Conservation (phyloP, 2,888 invertebrate genomes). For the Andrena fulva region DNA sequence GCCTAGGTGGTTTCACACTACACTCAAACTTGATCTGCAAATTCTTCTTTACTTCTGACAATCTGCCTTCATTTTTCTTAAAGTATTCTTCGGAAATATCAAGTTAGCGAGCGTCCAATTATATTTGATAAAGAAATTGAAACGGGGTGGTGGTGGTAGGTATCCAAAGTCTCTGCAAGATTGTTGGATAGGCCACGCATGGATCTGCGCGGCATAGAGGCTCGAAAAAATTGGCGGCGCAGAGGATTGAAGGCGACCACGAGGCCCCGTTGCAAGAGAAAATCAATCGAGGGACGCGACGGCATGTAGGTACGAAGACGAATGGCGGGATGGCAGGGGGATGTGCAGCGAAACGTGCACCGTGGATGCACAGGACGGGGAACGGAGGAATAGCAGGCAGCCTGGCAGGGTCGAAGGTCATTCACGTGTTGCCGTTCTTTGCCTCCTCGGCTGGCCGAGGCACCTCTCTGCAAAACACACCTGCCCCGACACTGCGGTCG, state of each 20-base stretch:
- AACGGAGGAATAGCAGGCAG: slow-evolving; percentile 78
- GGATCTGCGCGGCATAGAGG: no score
- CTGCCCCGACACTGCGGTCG: slow-evolving; percentile 74
- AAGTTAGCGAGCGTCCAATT: no score
- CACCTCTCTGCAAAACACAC: slow-evolving; percentile 75
- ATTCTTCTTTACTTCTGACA: not conserved
- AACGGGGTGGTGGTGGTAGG: not conserved
- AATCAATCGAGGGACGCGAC: slow-evolving; percentile 69
- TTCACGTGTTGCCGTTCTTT: slow-evolving; percentile 81
- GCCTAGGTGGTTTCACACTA: no score
- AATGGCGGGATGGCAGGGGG: slow-evolving; percentile 61
- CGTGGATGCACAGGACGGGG: slow-evolving; percentile 66
- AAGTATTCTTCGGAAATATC: not conserved
- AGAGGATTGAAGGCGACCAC: not conserved
- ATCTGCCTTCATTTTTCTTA: not conserved
- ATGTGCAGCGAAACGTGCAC: slow-evolving; percentile 56
- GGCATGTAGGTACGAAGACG: slow-evolving; percentile 70
- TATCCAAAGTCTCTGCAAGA: no score
- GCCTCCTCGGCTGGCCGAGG: slow-evolving; percentile 69
- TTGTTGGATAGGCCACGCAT: no score
- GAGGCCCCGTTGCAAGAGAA: slow-evolving; percentile 56
- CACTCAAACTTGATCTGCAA: not conserved
- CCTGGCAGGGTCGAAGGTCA: slow-evolving; percentile 80
- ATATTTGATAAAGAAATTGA: not conserved
- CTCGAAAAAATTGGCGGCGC: not conserved